These are phyloP conservation scores for Caerostris extrusa DNA, from an alignment of 1,140 invertebrate genomes.

Conservation along the genomic window DNA sequence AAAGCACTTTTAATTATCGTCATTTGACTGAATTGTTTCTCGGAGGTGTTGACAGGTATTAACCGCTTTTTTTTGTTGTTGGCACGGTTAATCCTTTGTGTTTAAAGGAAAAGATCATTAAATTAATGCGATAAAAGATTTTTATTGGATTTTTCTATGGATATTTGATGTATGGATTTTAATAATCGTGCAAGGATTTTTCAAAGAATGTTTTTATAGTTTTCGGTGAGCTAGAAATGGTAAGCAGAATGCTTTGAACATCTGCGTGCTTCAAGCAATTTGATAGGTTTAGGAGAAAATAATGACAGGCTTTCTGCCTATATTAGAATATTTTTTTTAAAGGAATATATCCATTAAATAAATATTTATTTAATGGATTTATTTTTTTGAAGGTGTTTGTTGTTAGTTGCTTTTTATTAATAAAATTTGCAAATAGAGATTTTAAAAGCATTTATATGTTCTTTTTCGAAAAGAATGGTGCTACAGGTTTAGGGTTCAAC, in stretches of 20 bases:
- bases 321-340: not conserved
- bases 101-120: not conserved
- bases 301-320: not conserved
- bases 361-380: too few species aligned
- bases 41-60: conserved; percentile 22
- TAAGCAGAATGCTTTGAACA: not conserved
- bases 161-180: not conserved
- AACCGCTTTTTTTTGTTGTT: not conserved
- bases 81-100: not conserved
- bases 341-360: too few species aligned
- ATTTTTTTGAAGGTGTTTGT: too few species aligned
- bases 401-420: too few species aligned
- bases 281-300: not conserved
- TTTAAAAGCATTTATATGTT: too few species aligned
- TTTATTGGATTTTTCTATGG: not conserved
- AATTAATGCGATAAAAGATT: not conserved
- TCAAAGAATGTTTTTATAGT: too few species aligned
- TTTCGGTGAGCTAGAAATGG: too few species aligned
- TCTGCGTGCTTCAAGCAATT: not conserved
- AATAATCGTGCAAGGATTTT: not conserved
- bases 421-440: too few species aligned
- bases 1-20: conserved; percentile 9
- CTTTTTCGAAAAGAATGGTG: too few species aligned
- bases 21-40: not conserved
- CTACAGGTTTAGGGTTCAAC: too few species aligned